Conservation (phyloP, 2,797 vertebrate species). For the Astyanax mexicanus region DNA sequence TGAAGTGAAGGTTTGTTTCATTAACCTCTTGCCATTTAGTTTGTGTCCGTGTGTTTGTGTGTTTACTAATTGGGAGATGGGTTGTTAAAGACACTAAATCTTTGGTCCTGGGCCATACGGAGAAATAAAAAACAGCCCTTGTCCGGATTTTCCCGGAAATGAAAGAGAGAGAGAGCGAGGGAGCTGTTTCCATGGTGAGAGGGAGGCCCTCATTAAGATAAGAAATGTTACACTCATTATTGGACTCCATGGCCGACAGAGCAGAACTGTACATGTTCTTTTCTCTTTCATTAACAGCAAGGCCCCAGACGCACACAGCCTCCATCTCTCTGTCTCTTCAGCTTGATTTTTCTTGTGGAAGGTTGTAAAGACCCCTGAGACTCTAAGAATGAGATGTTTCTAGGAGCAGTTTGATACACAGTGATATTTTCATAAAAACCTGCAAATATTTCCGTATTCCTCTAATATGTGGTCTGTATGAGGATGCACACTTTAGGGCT, state of each 20-base stretch:
- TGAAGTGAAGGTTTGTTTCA: neutral
- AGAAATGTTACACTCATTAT: neutral
- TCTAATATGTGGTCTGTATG: too few relatives aligned
- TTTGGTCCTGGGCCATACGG: neutral
- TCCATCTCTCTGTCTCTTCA: neutral
- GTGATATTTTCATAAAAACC: neutral
- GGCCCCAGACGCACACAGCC: neutral
- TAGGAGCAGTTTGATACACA: neutral
- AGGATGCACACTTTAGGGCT: too few relatives aligned
- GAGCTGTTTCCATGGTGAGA: neutral
- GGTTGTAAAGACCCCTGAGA: neutral
- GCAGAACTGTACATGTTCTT: neutral
- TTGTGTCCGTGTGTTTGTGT: slow-evolving; percentile 20
- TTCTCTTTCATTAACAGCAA: neutral
- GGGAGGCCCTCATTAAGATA: neutral
- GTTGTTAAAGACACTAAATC: neutral
- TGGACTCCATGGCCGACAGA: neutral
- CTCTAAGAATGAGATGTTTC: neutral
- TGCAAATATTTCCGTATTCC: too few relatives aligned
- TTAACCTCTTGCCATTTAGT: neutral
- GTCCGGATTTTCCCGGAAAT: neutral
- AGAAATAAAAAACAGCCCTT: neutral
- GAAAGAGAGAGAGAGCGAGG: neutral
- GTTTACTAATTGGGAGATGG: neutral
- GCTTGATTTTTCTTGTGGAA: neutral